A percentile compares a stretch with the other conserved stretches of the same genome.
phyloP scores from a whole-genome alignment of 2,113 vertebrate species.

The Sminthopsis crassicaudata region DNA sequence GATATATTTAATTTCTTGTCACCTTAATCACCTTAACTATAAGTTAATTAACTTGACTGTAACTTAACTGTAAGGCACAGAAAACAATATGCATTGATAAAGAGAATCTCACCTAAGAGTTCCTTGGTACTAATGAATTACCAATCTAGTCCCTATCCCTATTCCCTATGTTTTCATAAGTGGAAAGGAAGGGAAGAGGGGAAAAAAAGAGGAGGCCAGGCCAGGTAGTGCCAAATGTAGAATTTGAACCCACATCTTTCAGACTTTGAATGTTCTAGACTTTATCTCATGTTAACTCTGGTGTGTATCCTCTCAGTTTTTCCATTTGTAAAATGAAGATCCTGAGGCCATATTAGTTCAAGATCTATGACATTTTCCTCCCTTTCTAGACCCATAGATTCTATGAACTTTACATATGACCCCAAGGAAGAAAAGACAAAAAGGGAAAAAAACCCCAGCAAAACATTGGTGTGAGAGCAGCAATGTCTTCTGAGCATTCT shows the following conservation, averaged over 20 bases:
- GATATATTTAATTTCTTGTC: neutral
- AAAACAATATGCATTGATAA: neutral
- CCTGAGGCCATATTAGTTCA: too few species aligned
- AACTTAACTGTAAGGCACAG: neutral
- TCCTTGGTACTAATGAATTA: neutral
- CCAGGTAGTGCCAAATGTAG: too few species aligned
- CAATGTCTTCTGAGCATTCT: neutral
- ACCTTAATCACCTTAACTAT: neutral
- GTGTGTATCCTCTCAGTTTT: too few species aligned
- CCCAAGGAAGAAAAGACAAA: neutral
- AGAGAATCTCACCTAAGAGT: neutral
- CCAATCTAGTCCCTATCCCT: neutral
- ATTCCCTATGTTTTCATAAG: neutral
- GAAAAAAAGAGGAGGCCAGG: too few species aligned
- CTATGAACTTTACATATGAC: too few species aligned
- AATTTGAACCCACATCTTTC: too few species aligned
- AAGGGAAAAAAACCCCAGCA: neutral
- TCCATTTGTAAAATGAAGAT: too few species aligned
- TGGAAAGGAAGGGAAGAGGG: neutral
- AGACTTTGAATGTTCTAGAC: too few species aligned
- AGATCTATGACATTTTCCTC: too few species aligned
- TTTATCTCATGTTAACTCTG: too few species aligned
- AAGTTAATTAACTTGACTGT: neutral
- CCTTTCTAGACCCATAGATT: too few species aligned
- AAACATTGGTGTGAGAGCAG: slow-evolving; percentile 10